A percentile compares a stretch with the other conserved stretches of the same genome.
Conservation (phyloP, 2,888 invertebrate species). For the Coleophora flavipennella region DNA sequence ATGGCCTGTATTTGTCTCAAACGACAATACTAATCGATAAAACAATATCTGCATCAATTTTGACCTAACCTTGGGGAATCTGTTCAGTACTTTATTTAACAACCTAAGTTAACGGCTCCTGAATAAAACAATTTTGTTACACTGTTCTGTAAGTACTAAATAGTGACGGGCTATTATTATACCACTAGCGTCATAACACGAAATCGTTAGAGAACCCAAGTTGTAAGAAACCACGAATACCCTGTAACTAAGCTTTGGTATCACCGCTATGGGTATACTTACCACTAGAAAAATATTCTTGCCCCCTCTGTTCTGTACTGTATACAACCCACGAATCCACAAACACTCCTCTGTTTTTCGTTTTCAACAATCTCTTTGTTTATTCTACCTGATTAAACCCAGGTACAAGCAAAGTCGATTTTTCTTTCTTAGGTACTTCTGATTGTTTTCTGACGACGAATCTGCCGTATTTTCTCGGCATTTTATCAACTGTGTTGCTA, state of each 20-base stretch:
- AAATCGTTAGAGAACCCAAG: slow-evolving; percentile 1
- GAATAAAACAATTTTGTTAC: too few relatives aligned
- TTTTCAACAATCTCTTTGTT: background rate
- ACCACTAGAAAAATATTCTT: slow-evolving; percentile 1
- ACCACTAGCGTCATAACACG: background rate
- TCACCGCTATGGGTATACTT: slow-evolving; percentile 1
- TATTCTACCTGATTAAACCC: background rate
- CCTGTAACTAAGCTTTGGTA: slow-evolving; percentile 1
- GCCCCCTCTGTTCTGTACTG: slow-evolving; percentile 3
- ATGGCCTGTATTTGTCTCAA: too few relatives aligned
- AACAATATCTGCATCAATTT: too few relatives aligned
- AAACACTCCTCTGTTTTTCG: slow-evolving; percentile 1
- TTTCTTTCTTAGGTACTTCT: slow-evolving; percentile 1
- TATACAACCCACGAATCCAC: slow-evolving; percentile 2
- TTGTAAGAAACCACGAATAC: background rate
- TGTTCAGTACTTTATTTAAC: too few relatives aligned
- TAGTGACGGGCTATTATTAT: background rate
- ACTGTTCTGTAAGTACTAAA: too few relatives aligned
- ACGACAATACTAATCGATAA: too few relatives aligned
- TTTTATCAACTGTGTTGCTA: background rate
- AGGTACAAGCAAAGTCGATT: background rate
- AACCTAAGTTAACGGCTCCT: too few relatives aligned
- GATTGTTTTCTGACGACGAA: background rate
- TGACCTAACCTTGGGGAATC: too few relatives aligned
- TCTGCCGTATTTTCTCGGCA: background rate